Evolutionary conservation across 2,888 invertebrate genomes (phyloP).

Genomic region (Ornithoptera alexandrae): DNA sequence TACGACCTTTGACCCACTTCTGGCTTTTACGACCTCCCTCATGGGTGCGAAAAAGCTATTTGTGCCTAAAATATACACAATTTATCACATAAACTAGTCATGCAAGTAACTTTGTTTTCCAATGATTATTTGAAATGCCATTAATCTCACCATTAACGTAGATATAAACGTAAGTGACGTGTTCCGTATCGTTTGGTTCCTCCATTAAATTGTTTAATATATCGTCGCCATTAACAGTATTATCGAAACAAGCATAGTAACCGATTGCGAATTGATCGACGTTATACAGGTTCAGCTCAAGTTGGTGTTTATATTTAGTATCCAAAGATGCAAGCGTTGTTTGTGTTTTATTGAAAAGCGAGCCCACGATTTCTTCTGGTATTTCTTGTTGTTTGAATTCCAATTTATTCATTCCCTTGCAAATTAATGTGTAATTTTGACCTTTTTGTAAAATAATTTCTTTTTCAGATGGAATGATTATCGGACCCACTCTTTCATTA

Average conservation of each 20-base stretch:
- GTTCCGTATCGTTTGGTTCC: conserved; percentile 59
- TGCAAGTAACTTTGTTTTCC: conserved; percentile 26
- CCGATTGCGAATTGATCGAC: conserved; percentile 74
- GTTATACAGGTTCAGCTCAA: conserved; percentile 65
- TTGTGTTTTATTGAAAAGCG: conserved; percentile 39
- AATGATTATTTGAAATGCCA: conserved; percentile 9
- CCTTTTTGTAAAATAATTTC: conserved; percentile 65
- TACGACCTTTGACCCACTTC: conserved; percentile 51
- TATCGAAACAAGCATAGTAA: conserved; percentile 78
- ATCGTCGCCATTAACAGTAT: conserved; percentile 50
- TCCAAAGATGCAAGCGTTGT: conserved; percentile 41
- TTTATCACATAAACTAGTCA: conserved; percentile 37
- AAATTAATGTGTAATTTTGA: conserved; percentile 62
- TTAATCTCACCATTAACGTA: conserved; percentile 69
- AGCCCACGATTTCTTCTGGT: conserved; percentile 53
- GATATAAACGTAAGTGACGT: conserved; percentile 65
- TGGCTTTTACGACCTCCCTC: conserved; percentile 57
- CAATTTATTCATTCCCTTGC: conserved; percentile 55
- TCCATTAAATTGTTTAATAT: conserved; percentile 52
- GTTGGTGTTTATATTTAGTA: conserved; percentile 59
- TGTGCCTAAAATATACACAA: conserved; percentile 64
- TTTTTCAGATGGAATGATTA: conserved; percentile 53
- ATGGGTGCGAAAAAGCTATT: conserved; percentile 65
- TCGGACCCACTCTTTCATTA: conserved; percentile 55
- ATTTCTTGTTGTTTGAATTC: conserved; percentile 62